phyloP scores from a whole-genome alignment of 2,888 invertebrate species.

The Periphyllus acericola region DNA sequence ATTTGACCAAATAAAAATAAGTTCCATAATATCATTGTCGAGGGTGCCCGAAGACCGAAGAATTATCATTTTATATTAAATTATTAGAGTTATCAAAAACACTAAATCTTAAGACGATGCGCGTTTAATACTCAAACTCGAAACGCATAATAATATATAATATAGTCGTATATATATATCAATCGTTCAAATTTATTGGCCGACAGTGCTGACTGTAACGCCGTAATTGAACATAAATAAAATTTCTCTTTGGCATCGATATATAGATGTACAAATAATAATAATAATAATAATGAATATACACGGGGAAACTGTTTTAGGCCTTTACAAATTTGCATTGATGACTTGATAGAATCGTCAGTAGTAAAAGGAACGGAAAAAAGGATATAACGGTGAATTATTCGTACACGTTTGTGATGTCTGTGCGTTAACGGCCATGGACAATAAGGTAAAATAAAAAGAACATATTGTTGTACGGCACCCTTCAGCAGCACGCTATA shows the following conservation, averaged over 20 bases:
- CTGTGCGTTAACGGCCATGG: neutral
- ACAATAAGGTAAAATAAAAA: slow-evolving; percentile 29
- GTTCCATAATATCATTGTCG: neutral
- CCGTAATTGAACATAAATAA: slow-evolving; percentile 54
- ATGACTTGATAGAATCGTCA: neutral
- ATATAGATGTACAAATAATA: neutral
- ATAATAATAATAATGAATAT: neutral
- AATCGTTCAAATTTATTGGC: slow-evolving; percentile 49
- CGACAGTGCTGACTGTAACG: neutral
- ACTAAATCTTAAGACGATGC: slow-evolving; percentile 9
- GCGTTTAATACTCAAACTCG: neutral
- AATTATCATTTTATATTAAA: slow-evolving; percentile 12
- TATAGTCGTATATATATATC: neutral
- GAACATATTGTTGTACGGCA: neutral
- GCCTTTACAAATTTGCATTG: neutral
- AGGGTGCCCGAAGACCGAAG: neutral
- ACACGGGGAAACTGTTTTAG: neutral
- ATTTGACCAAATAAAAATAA: neutral
- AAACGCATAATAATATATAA: neutral
- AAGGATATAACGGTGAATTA: neutral
- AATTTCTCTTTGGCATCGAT: slow-evolving; percentile 35
- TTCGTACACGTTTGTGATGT: neutral
- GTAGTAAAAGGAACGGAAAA: neutral
- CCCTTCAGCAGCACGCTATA: neutral
- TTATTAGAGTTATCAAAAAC: slow-evolving; percentile 26